Evolutionary conservation across 2,797 vertebrate genomes (phyloP).

Genomic region (Scolopax rusticola): DNA sequence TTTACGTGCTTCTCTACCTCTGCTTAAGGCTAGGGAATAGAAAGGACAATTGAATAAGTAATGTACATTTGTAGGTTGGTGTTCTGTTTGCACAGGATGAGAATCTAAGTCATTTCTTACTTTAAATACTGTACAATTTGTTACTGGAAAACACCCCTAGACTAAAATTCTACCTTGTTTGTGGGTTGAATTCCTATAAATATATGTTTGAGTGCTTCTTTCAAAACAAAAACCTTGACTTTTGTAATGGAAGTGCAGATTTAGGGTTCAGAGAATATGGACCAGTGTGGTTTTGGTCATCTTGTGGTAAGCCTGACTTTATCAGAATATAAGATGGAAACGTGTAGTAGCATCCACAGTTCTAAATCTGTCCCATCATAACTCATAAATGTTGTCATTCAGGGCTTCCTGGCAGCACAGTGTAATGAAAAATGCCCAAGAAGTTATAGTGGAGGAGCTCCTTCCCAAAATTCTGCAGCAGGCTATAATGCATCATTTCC

Average conservation of each 20-base stretch:
- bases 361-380: constrained; percentile 19
- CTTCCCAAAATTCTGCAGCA: constrained; percentile 29
- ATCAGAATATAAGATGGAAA: not conserved
- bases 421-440: constrained; percentile 43
- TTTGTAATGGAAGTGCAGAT: not conserved
- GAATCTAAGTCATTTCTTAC: not conserved
- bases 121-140: not conserved
- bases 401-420: not conserved
- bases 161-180: not conserved
- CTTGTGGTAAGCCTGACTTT: not conserved
- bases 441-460: not conserved
- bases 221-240: not conserved
- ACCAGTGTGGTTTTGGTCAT: not conserved
- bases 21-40: not conserved
- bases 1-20: not conserved
- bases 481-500: constrained; percentile 40
- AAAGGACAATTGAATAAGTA: not conserved
- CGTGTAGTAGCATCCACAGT: not conserved
- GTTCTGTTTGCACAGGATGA: not conserved
- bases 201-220: not conserved
- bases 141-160: not conserved
- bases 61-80: not conserved
- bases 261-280: not conserved
- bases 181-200: not conserved
- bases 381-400: not conserved